These are phyloP conservation scores for Thripadectes ignobilis DNA, from an alignment of 2,797 vertebrate genomes.

Conservation along the genomic window DNA sequence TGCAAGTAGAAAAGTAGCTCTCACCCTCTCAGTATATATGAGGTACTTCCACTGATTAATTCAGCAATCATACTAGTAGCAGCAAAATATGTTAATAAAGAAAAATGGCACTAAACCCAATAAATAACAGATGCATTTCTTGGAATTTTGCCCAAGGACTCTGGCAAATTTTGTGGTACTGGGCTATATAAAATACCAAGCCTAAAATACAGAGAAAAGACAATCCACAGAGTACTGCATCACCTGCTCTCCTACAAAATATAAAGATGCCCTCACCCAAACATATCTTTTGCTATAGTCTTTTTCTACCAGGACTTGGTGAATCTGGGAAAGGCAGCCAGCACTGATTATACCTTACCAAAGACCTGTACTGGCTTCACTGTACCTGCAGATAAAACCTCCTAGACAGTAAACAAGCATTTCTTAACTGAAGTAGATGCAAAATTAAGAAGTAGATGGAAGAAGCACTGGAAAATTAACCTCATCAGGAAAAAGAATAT, in stretches of 20 bases:
- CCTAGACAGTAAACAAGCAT: not conserved
- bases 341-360: not conserved
- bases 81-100: not conserved
- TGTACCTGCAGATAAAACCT: not conserved
- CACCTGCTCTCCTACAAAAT: not conserved
- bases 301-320: not conserved
- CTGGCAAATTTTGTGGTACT: not conserved
- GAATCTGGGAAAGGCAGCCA: not conserved
- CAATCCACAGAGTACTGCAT: not conserved
- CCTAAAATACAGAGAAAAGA: not conserved
- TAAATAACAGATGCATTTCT: not conserved
- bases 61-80: not conserved
- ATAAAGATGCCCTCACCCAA: not conserved
- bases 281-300: not conserved
- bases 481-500: not conserved
- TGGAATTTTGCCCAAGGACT: not conserved
- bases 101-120: not conserved
- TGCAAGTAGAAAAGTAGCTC: not conserved
- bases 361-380: not conserved
- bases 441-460: too few relatives aligned
- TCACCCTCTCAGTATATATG: not conserved
- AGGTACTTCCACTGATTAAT: not conserved
- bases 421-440: not conserved
- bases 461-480: not conserved
- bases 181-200: not conserved